Conservation (phyloP, 2,888 invertebrate genomes). For the Cryptophagus acutangulus region DNA sequence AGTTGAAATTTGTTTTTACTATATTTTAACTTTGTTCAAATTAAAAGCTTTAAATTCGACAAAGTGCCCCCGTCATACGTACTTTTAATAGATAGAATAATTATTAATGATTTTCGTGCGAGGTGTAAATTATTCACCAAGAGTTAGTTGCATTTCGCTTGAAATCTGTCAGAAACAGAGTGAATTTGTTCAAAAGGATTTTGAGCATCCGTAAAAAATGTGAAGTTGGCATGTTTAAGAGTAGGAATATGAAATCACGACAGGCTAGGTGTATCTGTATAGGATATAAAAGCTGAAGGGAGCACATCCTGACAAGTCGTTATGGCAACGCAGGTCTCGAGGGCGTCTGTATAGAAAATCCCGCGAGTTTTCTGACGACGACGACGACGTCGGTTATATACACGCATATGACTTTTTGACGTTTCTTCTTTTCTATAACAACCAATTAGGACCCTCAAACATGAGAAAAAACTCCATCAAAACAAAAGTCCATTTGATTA, state of each 20-base stretch:
- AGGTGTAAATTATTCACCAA: no score
- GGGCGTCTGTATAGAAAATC: conserved; percentile 19
- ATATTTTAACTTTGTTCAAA: no score
- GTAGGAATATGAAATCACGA: conserved; percentile 15
- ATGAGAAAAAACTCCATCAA: no score
- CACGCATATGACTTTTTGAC: not conserved
- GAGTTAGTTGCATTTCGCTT: no score
- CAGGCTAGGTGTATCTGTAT: conserved; percentile 14
- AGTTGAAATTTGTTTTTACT: no score
- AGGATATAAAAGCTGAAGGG: conserved; percentile 16
- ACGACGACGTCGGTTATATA: conserved; percentile 3
- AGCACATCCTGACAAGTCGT: conserved; percentile 19
- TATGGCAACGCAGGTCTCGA: conserved; percentile 22
- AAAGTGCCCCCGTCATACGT: no score
- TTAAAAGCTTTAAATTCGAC: no score
- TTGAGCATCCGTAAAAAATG: conserved; percentile 4
- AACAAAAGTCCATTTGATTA: no score
- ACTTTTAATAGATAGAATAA: no score
- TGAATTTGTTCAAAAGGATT: conserved; percentile 1
- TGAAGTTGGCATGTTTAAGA: conserved; percentile 6
- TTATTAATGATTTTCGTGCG: no score
- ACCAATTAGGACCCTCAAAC: conserved; percentile 17
- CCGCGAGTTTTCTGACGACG: conserved; percentile 18
- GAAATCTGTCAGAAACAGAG: no score
- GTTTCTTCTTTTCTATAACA: conserved; percentile 14